Evolutionary conservation across 2,113 vertebrate genomes (phyloP).

Genomic region (Panthera uncia): DNA sequence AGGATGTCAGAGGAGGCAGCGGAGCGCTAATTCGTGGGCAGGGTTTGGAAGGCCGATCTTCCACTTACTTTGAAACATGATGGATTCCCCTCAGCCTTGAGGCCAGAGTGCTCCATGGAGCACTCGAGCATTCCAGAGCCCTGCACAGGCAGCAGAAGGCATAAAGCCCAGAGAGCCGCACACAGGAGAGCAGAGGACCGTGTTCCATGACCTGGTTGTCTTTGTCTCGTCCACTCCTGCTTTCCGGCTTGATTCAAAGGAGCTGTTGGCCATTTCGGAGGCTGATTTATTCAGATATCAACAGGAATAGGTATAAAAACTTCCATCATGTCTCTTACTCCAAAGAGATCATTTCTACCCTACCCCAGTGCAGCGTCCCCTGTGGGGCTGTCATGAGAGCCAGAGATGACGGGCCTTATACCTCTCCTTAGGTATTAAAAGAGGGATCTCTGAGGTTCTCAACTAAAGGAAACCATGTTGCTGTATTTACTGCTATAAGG

Average conservation of each 20-base stretch:
- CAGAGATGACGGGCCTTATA: not conserved
- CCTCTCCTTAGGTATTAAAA: not conserved
- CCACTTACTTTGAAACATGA: not conserved
- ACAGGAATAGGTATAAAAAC: not conserved
- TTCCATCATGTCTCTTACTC: not conserved
- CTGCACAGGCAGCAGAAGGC: fast-evolving
- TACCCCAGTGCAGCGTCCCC: not conserved
- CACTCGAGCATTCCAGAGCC: not conserved
- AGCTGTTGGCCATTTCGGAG: not conserved
- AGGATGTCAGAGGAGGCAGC: not conserved
- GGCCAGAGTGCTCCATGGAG: not conserved
- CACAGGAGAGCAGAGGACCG: not conserved
- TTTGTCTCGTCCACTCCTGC: not conserved
- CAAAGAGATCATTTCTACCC: not conserved
- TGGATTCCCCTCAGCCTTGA: not conserved
- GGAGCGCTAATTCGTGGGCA: not conserved
- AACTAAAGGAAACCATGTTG: not conserved
- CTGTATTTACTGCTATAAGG: not conserved
- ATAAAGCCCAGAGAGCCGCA: too few relatives aligned
- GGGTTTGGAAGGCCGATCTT: not conserved
- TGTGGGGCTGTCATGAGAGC: not conserved
- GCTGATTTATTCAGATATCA: not conserved
- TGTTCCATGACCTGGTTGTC: not conserved
- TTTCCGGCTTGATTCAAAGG: not conserved
- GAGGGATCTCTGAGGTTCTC: not conserved